phyloP scores from a whole-genome alignment of 2,797 vertebrate species.

The Buceros bicornis region DNA sequence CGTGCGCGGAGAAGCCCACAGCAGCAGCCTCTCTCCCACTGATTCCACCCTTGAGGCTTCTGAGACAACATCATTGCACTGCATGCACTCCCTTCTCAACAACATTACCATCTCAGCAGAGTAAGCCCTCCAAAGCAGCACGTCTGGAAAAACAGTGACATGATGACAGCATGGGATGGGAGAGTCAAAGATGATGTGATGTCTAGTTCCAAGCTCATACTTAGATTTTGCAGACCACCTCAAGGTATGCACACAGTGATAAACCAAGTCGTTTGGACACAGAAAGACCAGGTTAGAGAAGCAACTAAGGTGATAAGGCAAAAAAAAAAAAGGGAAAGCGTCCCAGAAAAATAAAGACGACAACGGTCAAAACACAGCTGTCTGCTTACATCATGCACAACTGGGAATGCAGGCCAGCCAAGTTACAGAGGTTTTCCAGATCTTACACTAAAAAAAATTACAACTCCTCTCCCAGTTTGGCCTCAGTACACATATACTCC shows the following conservation, averaged over 20 bases:
- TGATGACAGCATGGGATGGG: neutral
- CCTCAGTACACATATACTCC: neutral
- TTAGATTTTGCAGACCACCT: neutral
- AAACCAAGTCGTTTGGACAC: neutral
- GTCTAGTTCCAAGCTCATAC: neutral
- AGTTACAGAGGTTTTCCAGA: conserved; percentile 38
- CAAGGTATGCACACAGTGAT: neutral
- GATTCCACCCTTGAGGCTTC: neutral
- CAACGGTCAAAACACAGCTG: neutral
- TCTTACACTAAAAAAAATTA: conserved; percentile 9
- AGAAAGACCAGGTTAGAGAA: neutral
- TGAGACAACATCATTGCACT: neutral
- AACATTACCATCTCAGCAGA: neutral
- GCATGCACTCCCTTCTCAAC: neutral
- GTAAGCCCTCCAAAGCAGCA: neutral
- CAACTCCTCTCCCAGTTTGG: neutral
- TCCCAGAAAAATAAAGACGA: neutral
- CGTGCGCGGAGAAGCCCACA: neutral
- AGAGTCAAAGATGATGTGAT: neutral
- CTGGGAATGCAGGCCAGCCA: conserved; percentile 15
- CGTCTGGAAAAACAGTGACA: neutral
- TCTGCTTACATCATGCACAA: conserved; percentile 13
- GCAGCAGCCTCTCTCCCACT: neutral
- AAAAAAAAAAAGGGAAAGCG: neutral
- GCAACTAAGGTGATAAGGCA: neutral